Percentiles rank a stretch among this genome's conserved stretches.
phyloP scores from a whole-genome alignment of 30 jellyfish, hydroid and myxozoan genomes.

The Clytia hemisphaerica region DNA sequence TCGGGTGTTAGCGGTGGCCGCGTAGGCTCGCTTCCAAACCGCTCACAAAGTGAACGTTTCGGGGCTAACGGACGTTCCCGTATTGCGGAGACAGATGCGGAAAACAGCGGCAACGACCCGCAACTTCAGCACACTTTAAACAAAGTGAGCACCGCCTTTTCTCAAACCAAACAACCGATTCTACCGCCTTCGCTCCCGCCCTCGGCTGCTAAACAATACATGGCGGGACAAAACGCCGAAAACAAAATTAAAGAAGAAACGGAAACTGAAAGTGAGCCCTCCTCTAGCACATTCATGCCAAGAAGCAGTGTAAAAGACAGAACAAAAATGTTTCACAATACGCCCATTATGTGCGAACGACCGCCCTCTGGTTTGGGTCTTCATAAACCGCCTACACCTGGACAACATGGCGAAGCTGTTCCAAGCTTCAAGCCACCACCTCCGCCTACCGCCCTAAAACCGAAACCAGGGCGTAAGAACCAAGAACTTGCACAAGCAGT shows the following conservation, averaged over 20 bases:
- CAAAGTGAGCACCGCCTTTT: neutral
- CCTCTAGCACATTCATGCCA: conserved; percentile 37
- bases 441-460: conserved; percentile 82
- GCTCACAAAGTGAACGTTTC: conserved; percentile 27
- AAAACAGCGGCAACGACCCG: neutral
- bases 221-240: neutral
- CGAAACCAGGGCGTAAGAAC: conserved; percentile 45
- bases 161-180: conserved; percentile 8
- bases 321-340: conserved; percentile 23
- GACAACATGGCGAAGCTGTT: neutral
- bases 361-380: conserved; percentile 29
- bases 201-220: neutral
- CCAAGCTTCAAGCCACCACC: conserved; percentile 53
- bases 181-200: conserved; percentile 22
- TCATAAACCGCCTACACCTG: conserved; percentile 25
- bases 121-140: neutral
- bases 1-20: conserved; percentile 5
- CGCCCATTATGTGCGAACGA: conserved; percentile 27
- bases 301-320: conserved; percentile 66
- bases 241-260: neutral
- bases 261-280: conserved; percentile 44
- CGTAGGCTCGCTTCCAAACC: conserved; percentile 6
- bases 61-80: too few relatives aligned
- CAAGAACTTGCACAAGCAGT: conserved; percentile 69
- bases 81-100: too few relatives aligned